Evolutionary conservation across 53 echinoderm and acorn worm species (phyloP), one percentile per base, ranked within the genome.

Genomic region (Holothuria leucospilota): DNA sequence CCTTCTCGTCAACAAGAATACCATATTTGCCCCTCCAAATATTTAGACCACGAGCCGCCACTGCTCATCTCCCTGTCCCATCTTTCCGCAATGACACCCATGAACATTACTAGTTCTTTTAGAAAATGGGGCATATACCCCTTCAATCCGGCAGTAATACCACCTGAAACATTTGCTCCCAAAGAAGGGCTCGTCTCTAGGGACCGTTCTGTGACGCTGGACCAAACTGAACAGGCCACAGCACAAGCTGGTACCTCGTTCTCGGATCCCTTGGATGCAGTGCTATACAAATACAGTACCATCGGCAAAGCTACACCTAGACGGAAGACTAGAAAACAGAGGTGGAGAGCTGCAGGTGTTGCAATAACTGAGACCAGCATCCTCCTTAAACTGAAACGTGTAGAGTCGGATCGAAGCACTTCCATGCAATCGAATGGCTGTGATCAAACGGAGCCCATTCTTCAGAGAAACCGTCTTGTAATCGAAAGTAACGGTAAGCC

Each of bases 71-170:
- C 39, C 20, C 10, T 40, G 21, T 15, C 72, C 8, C 72, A 72
- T 34, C 20, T 72, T 8, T 15, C 25, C 10, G 34, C 38, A 10
- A 72, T 72, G 42, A 72, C 72, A 71, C 34, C 72, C 3, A 71
- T 28, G 21, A 71, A 71, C 72, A 71, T n/a, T n/a, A n/a, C n/a
- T 71, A 39, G 14, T 12, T 30, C 72, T 38, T 71, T 71, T 39
- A 71, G 40, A 39, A 71, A 39, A 39, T 71, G 72, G 9, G 34
- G 72, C 5, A 71, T 71, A 9, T 29, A 71, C 40, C 40, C 72
- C 1, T 71, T 71, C 34, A 71, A 71, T 18, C 72, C 72, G 30
- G 12, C 11, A 38, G n/a, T 8, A 1, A 39, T 71, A 7, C 34
- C 9, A 8, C 27, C 5, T 13, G 16, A 71, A 1, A 29, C 38